Percentiles rank a stretch among this genome's conserved stretches.
These are phyloP conservation scores for Zaprionus lachaisei DNA, from an alignment of 1,140 invertebrate species.

Conservation along the genomic window DNA sequence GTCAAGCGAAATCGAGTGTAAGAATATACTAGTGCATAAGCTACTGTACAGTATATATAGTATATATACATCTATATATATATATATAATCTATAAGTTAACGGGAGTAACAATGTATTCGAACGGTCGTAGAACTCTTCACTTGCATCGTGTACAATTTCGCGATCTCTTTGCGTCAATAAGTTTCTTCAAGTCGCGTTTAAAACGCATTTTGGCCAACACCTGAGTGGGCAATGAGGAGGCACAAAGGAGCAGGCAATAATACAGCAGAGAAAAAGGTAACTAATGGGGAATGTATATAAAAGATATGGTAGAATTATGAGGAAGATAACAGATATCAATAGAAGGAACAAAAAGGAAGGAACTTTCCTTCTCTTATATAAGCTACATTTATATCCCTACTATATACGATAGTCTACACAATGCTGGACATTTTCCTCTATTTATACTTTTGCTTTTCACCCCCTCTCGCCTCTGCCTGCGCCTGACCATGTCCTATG, in stretches of 20 bases:
- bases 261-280: slow-evolving; percentile 38
- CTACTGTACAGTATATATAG: slow-evolving; percentile 2
- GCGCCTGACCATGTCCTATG: too few relatives aligned
- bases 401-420: not conserved
- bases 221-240: slow-evolving; percentile 51
- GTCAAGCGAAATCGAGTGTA: slow-evolving; percentile 33
- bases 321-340: not conserved
- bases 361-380: too few relatives aligned
- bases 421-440: not conserved
- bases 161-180: slow-evolving; percentile 82
- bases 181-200: slow-evolving; percentile 83
- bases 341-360: too few relatives aligned
- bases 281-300: slow-evolving; percentile 19
- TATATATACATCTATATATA: slow-evolving; percentile 45
- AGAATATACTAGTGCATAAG: slow-evolving; percentile 20
- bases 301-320: slow-evolving; percentile 1
- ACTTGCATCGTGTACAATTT: slow-evolving; percentile 79
- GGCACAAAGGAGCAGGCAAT: slow-evolving; percentile 15
- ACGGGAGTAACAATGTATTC: slow-evolving; percentile 71
- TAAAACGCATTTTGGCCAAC: slow-evolving; percentile 73
- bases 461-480: not conserved
- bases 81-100: slow-evolving; percentile 20
- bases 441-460: slow-evolving; percentile 58
- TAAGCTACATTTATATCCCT: too few relatives aligned
- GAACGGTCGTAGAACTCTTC: slow-evolving; percentile 65